phyloP scores from a whole-genome alignment of 64 coral and sea anemone species.

The Cladopsammia gracilis region DNA sequence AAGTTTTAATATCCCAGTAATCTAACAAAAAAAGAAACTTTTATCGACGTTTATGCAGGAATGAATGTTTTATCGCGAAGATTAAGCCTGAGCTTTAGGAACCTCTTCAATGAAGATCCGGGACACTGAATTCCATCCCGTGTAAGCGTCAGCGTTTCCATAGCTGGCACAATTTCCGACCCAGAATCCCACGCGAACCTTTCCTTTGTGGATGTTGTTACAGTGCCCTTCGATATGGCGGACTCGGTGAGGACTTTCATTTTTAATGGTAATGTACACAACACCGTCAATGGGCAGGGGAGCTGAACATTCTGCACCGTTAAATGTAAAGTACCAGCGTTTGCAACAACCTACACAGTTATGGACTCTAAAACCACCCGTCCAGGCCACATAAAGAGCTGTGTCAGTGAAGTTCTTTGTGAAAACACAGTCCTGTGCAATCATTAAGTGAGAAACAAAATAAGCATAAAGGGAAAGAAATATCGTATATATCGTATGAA shows the following conservation, averaged over 20 bases:
- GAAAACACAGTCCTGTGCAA: conserved; percentile 35
- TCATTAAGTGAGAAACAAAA: too few relatives aligned
- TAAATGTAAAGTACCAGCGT: conserved; percentile 61
- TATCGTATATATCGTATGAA: too few relatives aligned
- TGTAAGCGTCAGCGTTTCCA: neutral
- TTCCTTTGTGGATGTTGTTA: conserved; percentile 44
- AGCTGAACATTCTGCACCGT: neutral
- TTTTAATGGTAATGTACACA: neutral
- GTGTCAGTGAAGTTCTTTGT: conserved; percentile 3
- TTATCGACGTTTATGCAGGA: neutral
- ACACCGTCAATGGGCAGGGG: conserved; percentile 15
- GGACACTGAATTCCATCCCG: conserved; percentile 21
- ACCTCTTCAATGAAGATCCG: conserved; percentile 39
- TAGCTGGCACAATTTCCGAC: neutral
- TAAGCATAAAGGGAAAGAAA: too few relatives aligned
- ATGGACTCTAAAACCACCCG: neutral
- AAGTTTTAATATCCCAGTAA: too few relatives aligned
- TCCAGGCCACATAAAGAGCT: conserved; percentile 19
- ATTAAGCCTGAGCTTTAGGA: neutral
- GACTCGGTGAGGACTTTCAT: neutral
- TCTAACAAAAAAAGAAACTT: too few relatives aligned
- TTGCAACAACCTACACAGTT: neutral
- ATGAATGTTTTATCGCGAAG: neutral
- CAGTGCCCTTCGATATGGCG: conserved; percentile 31
- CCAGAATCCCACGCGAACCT: conserved; percentile 48